Base-by-base conservation (phyloP, 2,797 vertebrate species). In the Anabacerthia variegaticeps region DNA sequence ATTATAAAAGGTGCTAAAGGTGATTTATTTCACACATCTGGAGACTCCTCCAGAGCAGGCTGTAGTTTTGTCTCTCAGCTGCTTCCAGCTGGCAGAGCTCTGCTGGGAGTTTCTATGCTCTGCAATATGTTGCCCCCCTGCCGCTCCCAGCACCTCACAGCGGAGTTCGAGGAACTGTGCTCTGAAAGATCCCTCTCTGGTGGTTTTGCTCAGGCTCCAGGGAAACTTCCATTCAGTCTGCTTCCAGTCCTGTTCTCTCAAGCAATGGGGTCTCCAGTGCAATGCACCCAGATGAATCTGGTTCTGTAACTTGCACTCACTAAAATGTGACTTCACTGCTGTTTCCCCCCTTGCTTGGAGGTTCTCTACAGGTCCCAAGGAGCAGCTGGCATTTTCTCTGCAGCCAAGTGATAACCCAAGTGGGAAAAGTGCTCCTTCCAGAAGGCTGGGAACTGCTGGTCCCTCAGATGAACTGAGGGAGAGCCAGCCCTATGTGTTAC, bases 261-360 rank as follows among this genome's bases (percentile, higher is more conserved):
- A 49, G 36, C 63, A 37, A 12, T n/a, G 28, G 9, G 36, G 1
- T 20, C 30, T 48, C n/a, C 56, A 19, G 34, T 43, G 37, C 14
- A 41, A 22, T 16, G 26, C 48, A 14, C 15, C 4, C 20, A 83
- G 49, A 20, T 34, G 20, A 16, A 49, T 30, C 41, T 65, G n/a
- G 2, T 72, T 39, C 3, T 54, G 83, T 7, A 65, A 37, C 26
- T 59, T 3, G 26, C 12, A 1, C 23, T 58, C 24, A 12, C 41
- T 65, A 15, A 75, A 72, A 66, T 15, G 58, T 13, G 49, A 37
- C 14, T 77, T 48, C 8, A 27, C 12, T 2, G 3, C 19, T 67
- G 54, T 7, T 7, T 0, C 0, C 1, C 5, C 3, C 8, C 18
- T 36, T n/a, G 0, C 6, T 3, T 27, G 32, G 46, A 15, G 10